Evolutionary conservation across 53 echinoderm and acorn worm species (phyloP).

Genomic region (Stichopus horrens): DNA sequence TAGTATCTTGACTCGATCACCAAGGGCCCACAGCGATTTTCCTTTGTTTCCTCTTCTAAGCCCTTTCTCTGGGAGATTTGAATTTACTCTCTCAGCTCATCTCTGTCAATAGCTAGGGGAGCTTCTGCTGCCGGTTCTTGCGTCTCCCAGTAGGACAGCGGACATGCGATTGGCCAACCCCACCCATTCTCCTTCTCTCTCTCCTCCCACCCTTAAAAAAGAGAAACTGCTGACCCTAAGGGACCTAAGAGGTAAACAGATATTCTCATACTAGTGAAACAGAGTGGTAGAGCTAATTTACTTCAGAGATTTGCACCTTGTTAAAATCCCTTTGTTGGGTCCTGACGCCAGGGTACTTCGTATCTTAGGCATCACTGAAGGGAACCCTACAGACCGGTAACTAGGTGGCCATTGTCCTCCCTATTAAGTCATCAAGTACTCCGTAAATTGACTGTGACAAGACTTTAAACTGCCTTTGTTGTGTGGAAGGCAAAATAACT

Average conservation of each 20-base stretch:
- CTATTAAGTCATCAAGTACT: conserved; percentile 19
- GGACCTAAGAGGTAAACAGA: no score
- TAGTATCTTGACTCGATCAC: conserved; percentile 36
- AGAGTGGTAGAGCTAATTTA: neutral
- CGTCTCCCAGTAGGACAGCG: neutral
- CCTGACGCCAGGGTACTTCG: neutral
- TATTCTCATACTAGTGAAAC: no score
- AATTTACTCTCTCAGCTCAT: conserved; percentile 26
- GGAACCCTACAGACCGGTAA: neutral
- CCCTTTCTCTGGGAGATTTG: neutral
- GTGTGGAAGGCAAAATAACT: neutral
- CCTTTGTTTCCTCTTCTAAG: neutral
- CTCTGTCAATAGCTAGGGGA: conserved; percentile 28
- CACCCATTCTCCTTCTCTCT: neutral
- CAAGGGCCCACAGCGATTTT: conserved; percentile 17
- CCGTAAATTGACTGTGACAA: neutral
- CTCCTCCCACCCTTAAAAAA: neutral
- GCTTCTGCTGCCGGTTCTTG: neutral
- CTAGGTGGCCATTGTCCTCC: neutral
- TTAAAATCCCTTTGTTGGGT: neutral
- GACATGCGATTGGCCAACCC: neutral
- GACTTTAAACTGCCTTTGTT: neutral
- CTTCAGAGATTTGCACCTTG: neutral
- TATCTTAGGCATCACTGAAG: neutral
- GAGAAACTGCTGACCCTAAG: neutral